A percentile compares a stretch with the other conserved stretches of the same genome.
Evolutionary conservation across 2,113 vertebrate species (phyloP).

Genomic region (Grammomys surdaster): DNA sequence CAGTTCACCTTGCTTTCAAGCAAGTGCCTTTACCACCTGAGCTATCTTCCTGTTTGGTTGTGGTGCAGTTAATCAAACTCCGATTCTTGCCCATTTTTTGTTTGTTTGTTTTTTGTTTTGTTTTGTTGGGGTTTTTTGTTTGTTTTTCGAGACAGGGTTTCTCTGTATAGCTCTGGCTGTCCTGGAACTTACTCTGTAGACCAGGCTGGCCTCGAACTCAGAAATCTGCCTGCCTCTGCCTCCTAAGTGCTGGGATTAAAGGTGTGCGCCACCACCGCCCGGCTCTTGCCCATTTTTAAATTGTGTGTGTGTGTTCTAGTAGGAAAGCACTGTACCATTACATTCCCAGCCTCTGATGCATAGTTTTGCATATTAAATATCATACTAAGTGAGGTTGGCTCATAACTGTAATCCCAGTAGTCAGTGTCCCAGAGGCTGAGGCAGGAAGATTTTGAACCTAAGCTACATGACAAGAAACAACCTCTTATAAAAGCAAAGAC

Average conservation of each 20-base stretch:
- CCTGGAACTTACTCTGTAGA: no score
- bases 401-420: background rate
- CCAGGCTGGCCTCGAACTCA: no score
- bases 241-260: no score
- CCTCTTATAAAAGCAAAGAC: background rate
- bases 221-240: no score
- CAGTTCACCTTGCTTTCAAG: background rate
- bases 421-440: background rate
- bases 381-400: background rate
- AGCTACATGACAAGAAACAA: background rate
- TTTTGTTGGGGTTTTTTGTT: no score
- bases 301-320: no score
- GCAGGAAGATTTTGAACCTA: background rate
- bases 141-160: no score
- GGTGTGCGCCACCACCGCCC: no score
- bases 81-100: background rate
- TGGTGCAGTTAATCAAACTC: background rate
- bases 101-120: background rate
- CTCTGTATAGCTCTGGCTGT: no score
- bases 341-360: background rate
- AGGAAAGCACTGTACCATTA: background rate
- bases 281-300: no score
- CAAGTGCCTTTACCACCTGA: background rate
- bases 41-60: background rate
- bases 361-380: background rate